These are phyloP conservation scores for Sebastes matsubarae DNA, from an alignment of 2,797 vertebrate genomes.

Conservation along the genomic window DNA sequence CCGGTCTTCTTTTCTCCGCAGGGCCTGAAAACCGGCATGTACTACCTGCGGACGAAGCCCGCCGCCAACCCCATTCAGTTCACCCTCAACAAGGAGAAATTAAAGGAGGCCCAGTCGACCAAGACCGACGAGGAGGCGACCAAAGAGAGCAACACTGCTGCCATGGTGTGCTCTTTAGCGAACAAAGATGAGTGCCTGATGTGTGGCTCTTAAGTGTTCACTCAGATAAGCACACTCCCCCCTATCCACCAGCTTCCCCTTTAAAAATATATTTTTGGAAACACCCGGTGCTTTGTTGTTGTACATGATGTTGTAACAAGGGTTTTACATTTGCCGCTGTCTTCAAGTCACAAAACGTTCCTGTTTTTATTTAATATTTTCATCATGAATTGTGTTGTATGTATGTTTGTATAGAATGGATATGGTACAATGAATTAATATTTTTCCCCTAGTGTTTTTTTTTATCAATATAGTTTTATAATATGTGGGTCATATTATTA, in stretches of 20 bases:
- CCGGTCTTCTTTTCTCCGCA: conserved; percentile 11
- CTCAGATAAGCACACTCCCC: not conserved
- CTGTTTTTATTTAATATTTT: conserved; percentile 55
- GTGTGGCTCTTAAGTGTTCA: conserved; percentile 89
- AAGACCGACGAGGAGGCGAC: conserved; percentile 77
- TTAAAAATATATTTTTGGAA: not conserved
- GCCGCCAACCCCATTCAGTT: conserved; percentile 98
- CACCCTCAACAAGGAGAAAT: conserved; percentile 95
- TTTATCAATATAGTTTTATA: conserved; percentile 8
- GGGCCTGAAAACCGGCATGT: conserved; percentile 98
- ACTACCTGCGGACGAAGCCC: conserved; percentile 94
- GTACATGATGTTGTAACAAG: conserved; percentile 1
- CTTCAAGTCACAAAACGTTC: conserved; percentile 1
- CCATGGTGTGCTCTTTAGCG: conserved; percentile 95
- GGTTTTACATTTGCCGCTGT: not conserved
- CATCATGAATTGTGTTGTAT: conserved; percentile 15
- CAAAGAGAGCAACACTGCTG: conserved; percentile 90
- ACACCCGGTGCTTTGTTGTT: not conserved
- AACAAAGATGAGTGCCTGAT: conserved; percentile 94
- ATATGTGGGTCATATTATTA: not conserved
- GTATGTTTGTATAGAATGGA: conserved; percentile 47
- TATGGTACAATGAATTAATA: conserved; percentile 10
- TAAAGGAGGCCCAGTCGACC: conserved; percentile 81
- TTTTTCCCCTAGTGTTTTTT: not conserved
- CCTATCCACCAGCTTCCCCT: not conserved